Evolutionary conservation across 2,888 invertebrate species (phyloP).

Genomic region (Epirrhoe tristata): DNA sequence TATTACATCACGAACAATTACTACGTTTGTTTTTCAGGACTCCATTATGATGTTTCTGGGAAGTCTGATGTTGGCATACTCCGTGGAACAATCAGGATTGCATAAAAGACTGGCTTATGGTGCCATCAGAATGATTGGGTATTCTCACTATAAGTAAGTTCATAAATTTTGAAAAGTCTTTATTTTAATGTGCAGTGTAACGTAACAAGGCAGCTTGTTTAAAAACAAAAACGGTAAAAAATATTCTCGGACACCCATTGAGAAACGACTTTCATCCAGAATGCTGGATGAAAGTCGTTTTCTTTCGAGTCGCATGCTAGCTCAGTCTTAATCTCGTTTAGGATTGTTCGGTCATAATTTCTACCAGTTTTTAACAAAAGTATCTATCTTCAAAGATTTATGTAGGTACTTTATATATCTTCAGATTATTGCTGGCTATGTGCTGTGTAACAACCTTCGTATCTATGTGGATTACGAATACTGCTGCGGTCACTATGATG

Average conservation of each 20-base stretch:
- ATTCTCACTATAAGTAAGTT: conserved; percentile 67
- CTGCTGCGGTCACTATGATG: conserved; percentile 96
- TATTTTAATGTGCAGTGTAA: neutral
- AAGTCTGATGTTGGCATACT: conserved; percentile 66
- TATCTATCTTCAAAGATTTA: no score
- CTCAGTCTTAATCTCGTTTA: no score
- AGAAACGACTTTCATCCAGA: no score
- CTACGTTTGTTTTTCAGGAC: conserved; percentile 52
- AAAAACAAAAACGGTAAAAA: no score
- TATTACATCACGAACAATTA: no score
- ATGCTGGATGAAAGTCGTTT: no score
- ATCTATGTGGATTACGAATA: conserved; percentile 98
- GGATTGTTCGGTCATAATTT: no score
- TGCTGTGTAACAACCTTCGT: conserved; percentile 94
- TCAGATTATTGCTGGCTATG: conserved; percentile 90
- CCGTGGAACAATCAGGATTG: conserved; percentile 72
- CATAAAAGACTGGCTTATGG: conserved; percentile 70
- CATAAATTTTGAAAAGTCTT: neutral
- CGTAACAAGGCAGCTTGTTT: no score
- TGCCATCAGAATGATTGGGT: conserved; percentile 68
- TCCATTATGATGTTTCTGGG: conserved; percentile 73
- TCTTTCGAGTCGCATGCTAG: no score
- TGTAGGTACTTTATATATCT: conserved; percentile 41
- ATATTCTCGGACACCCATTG: no score
- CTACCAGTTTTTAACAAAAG: no score